These are phyloP conservation scores for Habroteleia sp. DNA, from an alignment of 2,888 invertebrate genomes.

Conservation along the genomic window DNA sequence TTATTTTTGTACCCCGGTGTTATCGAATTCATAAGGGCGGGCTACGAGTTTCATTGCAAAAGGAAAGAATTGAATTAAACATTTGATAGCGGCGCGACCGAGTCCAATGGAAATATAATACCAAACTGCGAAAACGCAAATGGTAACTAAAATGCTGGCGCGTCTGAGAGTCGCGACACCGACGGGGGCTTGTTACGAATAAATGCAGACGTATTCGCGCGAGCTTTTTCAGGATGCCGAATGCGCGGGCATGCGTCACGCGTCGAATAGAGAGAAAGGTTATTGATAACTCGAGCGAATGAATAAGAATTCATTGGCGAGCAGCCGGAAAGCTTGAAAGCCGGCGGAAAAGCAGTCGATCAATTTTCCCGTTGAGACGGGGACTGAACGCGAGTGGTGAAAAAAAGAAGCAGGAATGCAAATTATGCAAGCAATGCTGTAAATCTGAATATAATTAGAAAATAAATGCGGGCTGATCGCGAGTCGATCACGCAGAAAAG, in stretches of 20 bases:
- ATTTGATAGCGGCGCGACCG: slow-evolving; percentile 18
- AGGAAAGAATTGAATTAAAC: slow-evolving; percentile 30
- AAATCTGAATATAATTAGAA: slow-evolving; percentile 49
- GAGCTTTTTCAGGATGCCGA: slow-evolving; percentile 43
- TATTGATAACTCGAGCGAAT: slow-evolving; percentile 60
- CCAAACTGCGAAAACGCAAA: slow-evolving; percentile 11
- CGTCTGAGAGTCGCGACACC: not conserved
- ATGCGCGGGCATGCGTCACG: slow-evolving; percentile 38
- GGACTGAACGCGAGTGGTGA: slow-evolving; percentile 25
- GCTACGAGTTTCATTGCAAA: slow-evolving; percentile 1
- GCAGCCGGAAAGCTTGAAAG: slow-evolving; percentile 52
- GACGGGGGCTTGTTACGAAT: slow-evolving; percentile 45
- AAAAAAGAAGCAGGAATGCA: slow-evolving; percentile 13
- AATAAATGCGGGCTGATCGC: slow-evolving; percentile 38
- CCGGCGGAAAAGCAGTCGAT: slow-evolving; percentile 52
- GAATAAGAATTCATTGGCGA: slow-evolving; percentile 60
- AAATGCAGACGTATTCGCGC: slow-evolving; percentile 46
- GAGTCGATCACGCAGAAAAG: too few species aligned
- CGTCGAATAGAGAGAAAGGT: slow-evolving; percentile 42
- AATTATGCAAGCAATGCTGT: slow-evolving; percentile 43
- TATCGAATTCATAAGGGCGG: too few species aligned
- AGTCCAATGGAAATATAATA: slow-evolving; percentile 26
- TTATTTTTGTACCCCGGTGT: too few species aligned
- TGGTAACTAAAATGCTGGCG: not conserved
- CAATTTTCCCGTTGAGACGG: slow-evolving; percentile 46